Evolutionary conservation across 2,113 vertebrate genomes (phyloP).

Genomic region (Poeciliopsis turrubarensis): DNA sequence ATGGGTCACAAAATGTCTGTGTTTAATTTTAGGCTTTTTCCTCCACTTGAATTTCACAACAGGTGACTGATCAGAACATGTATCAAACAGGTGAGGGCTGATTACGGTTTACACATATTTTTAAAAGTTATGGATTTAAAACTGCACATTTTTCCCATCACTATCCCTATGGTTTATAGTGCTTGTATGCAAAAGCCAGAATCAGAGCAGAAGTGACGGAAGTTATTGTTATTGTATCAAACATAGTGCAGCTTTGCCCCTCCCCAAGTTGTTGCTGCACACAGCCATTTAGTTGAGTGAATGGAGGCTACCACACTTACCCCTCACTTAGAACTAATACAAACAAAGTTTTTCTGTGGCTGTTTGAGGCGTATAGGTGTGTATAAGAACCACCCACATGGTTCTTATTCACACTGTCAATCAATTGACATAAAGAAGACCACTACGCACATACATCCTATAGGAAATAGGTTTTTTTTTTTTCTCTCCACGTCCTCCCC

Average conservation of each 20-base stretch:
- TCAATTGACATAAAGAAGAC: not conserved
- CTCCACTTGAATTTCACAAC: not conserved
- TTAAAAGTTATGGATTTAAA: not conserved
- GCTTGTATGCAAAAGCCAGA: not conserved
- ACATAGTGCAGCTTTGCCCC: not conserved
- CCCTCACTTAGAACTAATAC: not conserved
- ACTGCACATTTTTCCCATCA: not conserved
- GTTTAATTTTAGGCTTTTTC: not conserved
- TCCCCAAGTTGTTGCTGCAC: not conserved
- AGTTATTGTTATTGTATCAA: not conserved
- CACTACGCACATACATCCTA: not conserved
- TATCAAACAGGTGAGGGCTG: not conserved
- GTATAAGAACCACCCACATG: not conserved
- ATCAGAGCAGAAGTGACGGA: not conserved
- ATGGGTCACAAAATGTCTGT: constrained; percentile 13
- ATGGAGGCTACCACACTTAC: too few relatives aligned
- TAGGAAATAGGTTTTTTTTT: too few relatives aligned
- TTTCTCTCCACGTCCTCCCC: too few relatives aligned
- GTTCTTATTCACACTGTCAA: not conserved
- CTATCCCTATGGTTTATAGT: not conserved
- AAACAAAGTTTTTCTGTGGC: not conserved
- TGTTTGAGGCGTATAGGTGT: not conserved
- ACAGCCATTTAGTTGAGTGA: not conserved
- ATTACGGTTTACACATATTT: not conserved
- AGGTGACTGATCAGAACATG: not conserved